phyloP scores from a whole-genome alignment of 1,140 invertebrate species.

The Varroa destructor region DNA sequence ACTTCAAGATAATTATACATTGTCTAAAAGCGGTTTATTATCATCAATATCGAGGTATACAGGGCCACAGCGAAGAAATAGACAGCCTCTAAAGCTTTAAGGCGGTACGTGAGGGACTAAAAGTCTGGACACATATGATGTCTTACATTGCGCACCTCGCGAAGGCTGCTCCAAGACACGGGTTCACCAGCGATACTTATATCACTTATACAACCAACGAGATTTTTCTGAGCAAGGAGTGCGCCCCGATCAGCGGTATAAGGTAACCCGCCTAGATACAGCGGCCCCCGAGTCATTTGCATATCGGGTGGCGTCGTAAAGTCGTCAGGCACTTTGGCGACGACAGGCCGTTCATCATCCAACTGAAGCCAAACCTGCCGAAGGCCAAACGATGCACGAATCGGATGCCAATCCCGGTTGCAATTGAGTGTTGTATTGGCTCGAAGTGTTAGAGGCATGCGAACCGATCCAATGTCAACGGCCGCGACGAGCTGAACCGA shows the following conservation, averaged over 20 bases:
- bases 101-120: neutral
- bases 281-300: neutral
- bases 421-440: slow-evolving; percentile 22
- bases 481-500: slow-evolving; percentile 14
- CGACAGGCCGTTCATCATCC: slow-evolving; percentile 25
- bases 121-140: slow-evolving; percentile 25
- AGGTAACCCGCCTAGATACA: slow-evolving; percentile 1
- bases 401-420: slow-evolving; percentile 17
- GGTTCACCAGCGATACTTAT: slow-evolving; percentile 20
- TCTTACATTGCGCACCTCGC: slow-evolving; percentile 6
- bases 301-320: neutral
- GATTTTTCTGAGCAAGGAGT: slow-evolving; percentile 11
- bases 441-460: neutral
- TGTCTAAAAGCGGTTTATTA: too few species aligned
- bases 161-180: slow-evolving; percentile 4
- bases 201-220: slow-evolving; percentile 23
- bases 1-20: too few species aligned
- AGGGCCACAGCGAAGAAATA: too few species aligned
- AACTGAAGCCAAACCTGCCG: slow-evolving; percentile 22
- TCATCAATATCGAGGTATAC: too few species aligned
- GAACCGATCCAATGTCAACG: slow-evolving; percentile 8
- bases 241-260: slow-evolving; percentile 19
- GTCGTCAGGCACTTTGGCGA: neutral
- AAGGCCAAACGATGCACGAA: slow-evolving; percentile 6
- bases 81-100: too few species aligned